Evolutionary conservation across 2,888 invertebrate genomes (phyloP).

Genomic region (Parochlus steinenii): DNA sequence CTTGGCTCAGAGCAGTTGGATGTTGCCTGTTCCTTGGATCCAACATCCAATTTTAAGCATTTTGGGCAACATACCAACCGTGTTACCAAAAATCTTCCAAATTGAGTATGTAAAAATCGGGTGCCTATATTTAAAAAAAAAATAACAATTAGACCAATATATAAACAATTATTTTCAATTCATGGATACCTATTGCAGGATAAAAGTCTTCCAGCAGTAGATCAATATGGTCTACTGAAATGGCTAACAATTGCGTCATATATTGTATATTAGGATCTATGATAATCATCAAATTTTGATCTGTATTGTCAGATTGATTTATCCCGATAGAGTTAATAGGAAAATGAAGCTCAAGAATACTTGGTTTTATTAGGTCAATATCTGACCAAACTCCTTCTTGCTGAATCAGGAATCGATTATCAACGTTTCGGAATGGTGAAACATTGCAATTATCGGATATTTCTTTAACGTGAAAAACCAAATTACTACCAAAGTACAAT

Average conservation of each 20-base stretch:
- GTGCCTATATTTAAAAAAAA: too few species aligned
- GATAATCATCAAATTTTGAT: conserved; percentile 29
- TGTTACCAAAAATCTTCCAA: conserved; percentile 87
- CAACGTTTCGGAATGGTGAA: conserved; percentile 34
- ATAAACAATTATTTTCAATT: conserved; percentile 25
- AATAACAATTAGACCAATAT: conserved; percentile 16
- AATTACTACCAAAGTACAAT: conserved; percentile 65
- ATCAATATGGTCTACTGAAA: conserved; percentile 91
- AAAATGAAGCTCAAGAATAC: conserved; percentile 72
- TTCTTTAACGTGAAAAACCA: conserved; percentile 69
- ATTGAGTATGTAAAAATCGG: conserved; percentile 93
- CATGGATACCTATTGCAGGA: conserved; percentile 77
- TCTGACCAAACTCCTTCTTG: conserved; percentile 78
- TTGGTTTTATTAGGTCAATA: conserved; percentile 60
- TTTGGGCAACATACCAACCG: conserved; percentile 82
- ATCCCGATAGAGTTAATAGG: conserved; percentile 35
- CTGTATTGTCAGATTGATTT: conserved; percentile 7
- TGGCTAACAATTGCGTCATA: conserved; percentile 64
- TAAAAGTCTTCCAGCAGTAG: conserved; percentile 96
- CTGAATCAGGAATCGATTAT: conserved; percentile 47
- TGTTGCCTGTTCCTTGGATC: conserved; percentile 22
- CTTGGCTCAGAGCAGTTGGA: conserved; percentile 16
- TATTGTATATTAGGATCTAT: conserved; percentile 66
- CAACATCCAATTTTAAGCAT: conserved; percentile 63
- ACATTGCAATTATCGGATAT: conserved; percentile 41